phyloP scores from a whole-genome alignment of 2,888 invertebrate species.

The Antitype chi region DNA sequence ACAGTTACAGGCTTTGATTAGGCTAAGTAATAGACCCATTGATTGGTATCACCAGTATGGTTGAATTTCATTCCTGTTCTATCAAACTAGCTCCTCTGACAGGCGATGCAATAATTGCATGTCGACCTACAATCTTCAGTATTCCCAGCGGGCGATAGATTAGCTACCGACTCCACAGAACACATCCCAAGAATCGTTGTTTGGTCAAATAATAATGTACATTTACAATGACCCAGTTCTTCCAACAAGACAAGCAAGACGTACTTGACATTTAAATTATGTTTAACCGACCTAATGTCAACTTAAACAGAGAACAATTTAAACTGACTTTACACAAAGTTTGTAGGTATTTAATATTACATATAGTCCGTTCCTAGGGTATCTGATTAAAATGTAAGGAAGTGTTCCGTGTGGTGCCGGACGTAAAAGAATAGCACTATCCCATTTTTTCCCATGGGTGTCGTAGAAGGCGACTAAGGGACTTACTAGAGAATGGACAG shows the following conservation, averaged over 20 bases:
- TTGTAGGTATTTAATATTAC: not conserved
- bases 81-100: not conserved
- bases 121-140: not conserved
- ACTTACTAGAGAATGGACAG: too few species aligned
- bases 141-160: conserved; percentile 15
- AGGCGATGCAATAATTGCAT: conserved; percentile 13
- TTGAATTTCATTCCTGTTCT: not conserved
- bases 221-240: conserved; percentile 32
- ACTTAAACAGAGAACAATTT: conserved; percentile 27
- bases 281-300: conserved; percentile 5
- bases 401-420: too few species aligned
- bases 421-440: too few species aligned
- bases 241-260: conserved; percentile 13
- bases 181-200: conserved; percentile 27
- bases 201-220: conserved; percentile 23
- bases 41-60: too few species aligned
- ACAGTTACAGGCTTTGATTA: not conserved
- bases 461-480: too few species aligned
- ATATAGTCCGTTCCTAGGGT: not conserved
- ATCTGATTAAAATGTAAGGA: not conserved
- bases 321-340: not conserved
- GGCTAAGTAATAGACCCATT: too few species aligned
- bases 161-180: not conserved
- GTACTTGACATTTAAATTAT: conserved; percentile 20
- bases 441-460: too few species aligned